phyloP scores from a whole-genome alignment of 2,113 vertebrate species.

The Prochilodus magdalenae region DNA sequence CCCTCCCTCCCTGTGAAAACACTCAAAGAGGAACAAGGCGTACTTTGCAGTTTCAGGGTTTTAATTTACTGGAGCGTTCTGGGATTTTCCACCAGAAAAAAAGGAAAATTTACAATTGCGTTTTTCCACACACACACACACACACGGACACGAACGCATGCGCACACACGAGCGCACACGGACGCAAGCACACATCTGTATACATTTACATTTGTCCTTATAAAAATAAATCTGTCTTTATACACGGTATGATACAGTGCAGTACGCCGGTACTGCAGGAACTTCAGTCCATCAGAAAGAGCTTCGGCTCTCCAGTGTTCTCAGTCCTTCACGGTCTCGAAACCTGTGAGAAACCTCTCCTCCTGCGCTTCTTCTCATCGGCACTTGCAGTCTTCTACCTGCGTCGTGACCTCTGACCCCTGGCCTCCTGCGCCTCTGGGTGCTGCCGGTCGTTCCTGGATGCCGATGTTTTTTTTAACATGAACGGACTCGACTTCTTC shows the following conservation, averaged over 20 bases:
- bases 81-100: conserved; percentile 32
- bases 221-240: conserved; percentile 80
- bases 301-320: conserved; percentile 34
- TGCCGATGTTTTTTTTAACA: neutral
- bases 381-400: neutral
- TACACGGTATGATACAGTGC: conserved; percentile 80
- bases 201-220: conserved; percentile 75
- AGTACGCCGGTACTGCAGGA: conserved; percentile 53
- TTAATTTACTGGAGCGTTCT: conserved; percentile 49
- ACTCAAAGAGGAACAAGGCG: conserved; percentile 26
- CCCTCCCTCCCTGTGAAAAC: neutral
- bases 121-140: neutral
- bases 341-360: neutral
- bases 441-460: neutral
- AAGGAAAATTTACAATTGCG: conserved; percentile 13
- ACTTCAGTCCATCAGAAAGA: conserved; percentile 37
- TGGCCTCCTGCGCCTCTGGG: neutral
- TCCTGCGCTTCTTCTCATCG: neutral
- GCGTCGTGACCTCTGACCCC: neutral
- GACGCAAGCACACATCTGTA: conserved; percentile 58
- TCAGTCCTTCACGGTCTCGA: neutral
- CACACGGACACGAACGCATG: neutral
- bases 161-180: too few relatives aligned
- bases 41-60: conserved; percentile 38
- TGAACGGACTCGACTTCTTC: neutral